Evolutionary conservation across 2,113 vertebrate species (phyloP).

Genomic region (Maccullochella peelii): DNA sequence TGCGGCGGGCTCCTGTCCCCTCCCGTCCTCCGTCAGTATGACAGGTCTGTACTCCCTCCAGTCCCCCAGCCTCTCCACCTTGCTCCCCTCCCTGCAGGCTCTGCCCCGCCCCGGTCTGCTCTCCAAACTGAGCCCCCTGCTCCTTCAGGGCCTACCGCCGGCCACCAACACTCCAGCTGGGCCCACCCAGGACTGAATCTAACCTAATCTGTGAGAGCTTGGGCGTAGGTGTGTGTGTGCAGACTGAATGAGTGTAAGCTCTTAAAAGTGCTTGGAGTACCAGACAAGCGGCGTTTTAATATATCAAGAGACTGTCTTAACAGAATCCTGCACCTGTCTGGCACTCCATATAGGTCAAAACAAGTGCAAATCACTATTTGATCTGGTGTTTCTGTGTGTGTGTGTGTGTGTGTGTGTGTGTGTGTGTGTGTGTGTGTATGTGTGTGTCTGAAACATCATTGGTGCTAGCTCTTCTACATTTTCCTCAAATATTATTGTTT

Average conservation of each 20-base stretch:
- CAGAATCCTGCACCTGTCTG: slow-evolving; percentile 18
- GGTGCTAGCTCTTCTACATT: slow-evolving; percentile 62
- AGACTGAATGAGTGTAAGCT: background rate
- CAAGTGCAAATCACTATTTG: background rate
- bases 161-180: slow-evolving; percentile 65
- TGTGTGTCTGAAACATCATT: slow-evolving; percentile 19
- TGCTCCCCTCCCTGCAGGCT: slow-evolving; percentile 82
- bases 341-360: slow-evolving; percentile 15
- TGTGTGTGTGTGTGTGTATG: slow-evolving; percentile 23
- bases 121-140: slow-evolving; percentile 81
- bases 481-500: slow-evolving; percentile 3
- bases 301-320: slow-evolving; percentile 2
- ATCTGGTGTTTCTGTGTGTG: background rate
- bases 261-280: background rate
- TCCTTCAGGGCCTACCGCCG: slow-evolving; percentile 74
- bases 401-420: background rate
- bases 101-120: slow-evolving; percentile 75
- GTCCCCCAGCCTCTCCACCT: slow-evolving; percentile 75
- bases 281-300: slow-evolving; percentile 2
- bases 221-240: background rate
- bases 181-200: slow-evolving; percentile 74
- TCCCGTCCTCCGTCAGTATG: slow-evolving; percentile 84
- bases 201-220: slow-evolving; percentile 1
- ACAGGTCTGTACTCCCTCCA: slow-evolving; percentile 89
- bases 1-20: slow-evolving; percentile 78